Evolutionary conservation across 2,797 vertebrate genomes (phyloP).

Genomic region (Bovichtus variegatus): DNA sequence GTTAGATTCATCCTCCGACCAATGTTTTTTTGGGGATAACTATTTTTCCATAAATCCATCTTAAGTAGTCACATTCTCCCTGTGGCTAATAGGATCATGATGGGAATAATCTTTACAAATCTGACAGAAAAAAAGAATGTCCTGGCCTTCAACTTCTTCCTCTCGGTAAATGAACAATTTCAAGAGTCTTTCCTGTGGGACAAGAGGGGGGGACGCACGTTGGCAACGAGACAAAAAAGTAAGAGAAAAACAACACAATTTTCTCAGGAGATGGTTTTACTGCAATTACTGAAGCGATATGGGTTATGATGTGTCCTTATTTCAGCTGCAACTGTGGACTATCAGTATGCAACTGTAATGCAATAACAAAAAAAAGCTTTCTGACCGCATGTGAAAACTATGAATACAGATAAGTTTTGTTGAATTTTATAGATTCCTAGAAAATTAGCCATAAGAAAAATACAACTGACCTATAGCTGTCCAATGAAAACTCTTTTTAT

Average conservation of each 20-base stretch:
- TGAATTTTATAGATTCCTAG: conserved; percentile 14
- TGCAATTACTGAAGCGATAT: conserved; percentile 29
- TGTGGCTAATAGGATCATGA: conserved; percentile 89
- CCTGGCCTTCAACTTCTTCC: conserved; percentile 88
- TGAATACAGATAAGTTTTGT: conserved; percentile 15
- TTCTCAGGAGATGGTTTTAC: conserved; percentile 76
- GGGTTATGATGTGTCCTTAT: conserved; percentile 28
- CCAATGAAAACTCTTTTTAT: conserved; percentile 29
- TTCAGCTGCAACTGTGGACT: conserved; percentile 4
- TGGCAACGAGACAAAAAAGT: conserved; percentile 76
- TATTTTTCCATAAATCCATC: conserved; percentile 88
- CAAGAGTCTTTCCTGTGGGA: conserved; percentile 88
- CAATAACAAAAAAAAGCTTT: background rate
- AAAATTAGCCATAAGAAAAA: conserved; percentile 26
- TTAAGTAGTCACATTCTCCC: conserved; percentile 88
- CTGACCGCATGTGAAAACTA: conserved; percentile 26
- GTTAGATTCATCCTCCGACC: conserved; percentile 70
- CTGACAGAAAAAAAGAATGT: conserved; percentile 86
- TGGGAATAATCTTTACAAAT: conserved; percentile 89
- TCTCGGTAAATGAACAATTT: conserved; percentile 87
- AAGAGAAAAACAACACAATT: conserved; percentile 73
- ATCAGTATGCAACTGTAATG: background rate
- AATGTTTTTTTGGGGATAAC: conserved; percentile 78
- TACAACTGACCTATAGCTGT: conserved; percentile 27
- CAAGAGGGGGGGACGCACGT: conserved; percentile 47